Conservation (phyloP, 2,888 invertebrate genomes). For the Reticulitermes lucifugus region DNA sequence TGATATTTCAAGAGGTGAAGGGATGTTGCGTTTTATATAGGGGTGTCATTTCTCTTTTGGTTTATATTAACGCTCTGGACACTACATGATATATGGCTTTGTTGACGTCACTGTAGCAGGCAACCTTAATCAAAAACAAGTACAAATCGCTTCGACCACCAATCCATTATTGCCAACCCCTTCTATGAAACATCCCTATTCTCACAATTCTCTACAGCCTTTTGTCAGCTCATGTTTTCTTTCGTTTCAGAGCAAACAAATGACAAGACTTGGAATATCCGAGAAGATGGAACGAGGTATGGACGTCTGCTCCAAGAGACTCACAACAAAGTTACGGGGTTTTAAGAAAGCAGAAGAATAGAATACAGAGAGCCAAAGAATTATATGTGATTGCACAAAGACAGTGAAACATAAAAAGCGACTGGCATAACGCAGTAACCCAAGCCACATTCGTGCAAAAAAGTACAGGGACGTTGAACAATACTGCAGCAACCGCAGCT, state of each 20-base stretch:
- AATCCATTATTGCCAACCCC: conserved; percentile 5
- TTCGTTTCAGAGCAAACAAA: conserved; percentile 9
- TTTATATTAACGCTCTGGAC: too few relatives aligned
- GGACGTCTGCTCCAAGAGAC: neutral
- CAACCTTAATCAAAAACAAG: neutral
- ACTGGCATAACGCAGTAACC: neutral
- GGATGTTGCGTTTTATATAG: too few relatives aligned
- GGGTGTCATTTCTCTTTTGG: too few relatives aligned
- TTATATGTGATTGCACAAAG: neutral
- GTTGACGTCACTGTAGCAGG: neutral
- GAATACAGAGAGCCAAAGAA: neutral
- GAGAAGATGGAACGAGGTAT: neutral
- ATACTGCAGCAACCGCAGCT: neutral
- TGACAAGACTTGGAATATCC: neutral
- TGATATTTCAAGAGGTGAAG: neutral
- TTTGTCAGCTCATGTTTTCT: neutral
- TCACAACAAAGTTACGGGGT: neutral
- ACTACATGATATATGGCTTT: neutral
- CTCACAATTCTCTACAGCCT: neutral
- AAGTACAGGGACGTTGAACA: neutral
- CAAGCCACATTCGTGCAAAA: neutral
- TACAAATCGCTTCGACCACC: neutral
- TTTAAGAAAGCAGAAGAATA: neutral
- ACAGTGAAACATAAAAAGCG: neutral
- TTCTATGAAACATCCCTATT: neutral